phyloP scores from a whole-genome alignment of 37 sponge, comb jelly and placozoan species.

The Oscarella lobularis region DNA sequence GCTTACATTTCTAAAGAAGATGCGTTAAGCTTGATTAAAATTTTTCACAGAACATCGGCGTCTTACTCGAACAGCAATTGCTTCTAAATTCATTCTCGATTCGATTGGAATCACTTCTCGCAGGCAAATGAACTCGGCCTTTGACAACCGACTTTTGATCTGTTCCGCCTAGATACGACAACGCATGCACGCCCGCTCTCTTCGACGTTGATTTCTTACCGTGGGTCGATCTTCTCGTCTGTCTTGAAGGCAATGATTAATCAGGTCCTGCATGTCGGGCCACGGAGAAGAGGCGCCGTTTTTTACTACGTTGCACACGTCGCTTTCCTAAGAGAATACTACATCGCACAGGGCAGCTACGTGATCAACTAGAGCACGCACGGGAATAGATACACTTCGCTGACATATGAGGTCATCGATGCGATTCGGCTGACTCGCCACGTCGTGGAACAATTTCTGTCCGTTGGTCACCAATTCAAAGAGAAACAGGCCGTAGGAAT shows the following conservation, averaged over 20 bases:
- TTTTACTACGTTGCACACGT: neutral
- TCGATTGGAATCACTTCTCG: neutral
- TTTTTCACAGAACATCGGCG: too few species aligned
- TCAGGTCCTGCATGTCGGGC: neutral
- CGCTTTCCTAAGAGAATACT: neutral
- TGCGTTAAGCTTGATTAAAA: too few species aligned
- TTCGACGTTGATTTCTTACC: too few species aligned
- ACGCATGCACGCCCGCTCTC: too few species aligned
- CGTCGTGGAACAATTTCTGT: neutral
- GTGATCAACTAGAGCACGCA: neutral
- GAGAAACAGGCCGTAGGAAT: conserved; percentile 3
- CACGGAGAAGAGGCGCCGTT: neutral
- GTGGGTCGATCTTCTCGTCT: neutral
- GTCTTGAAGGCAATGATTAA: neutral
- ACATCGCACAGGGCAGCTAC: neutral
- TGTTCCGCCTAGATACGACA: neutral
- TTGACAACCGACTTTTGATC: neutral
- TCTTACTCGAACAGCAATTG: neutral
- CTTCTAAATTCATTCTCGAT: neutral
- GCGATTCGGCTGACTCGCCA: neutral
- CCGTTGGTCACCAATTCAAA: conserved; percentile 7
- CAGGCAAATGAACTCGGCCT: neutral
- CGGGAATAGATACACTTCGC: neutral
- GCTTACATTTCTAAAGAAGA: too few species aligned
- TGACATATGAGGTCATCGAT: neutral